These are phyloP conservation scores for Plebejus anna DNA, from an alignment of 2,888 invertebrate genomes.

Conservation along the genomic window DNA sequence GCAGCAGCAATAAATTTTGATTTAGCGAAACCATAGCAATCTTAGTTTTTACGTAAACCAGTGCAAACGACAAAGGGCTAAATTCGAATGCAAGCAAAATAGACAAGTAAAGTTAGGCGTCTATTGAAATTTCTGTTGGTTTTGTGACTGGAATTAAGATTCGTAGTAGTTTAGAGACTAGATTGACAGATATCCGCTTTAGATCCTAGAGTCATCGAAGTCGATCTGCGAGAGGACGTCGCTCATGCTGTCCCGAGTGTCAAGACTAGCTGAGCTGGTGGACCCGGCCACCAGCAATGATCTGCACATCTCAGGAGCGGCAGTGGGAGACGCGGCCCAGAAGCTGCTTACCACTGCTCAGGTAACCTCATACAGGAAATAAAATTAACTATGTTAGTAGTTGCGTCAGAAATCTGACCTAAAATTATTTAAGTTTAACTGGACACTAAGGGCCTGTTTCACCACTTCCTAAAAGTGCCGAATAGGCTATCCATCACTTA, in stretches of 20 bases:
- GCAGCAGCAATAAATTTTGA: neutral
- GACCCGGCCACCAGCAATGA: constrained; percentile 29
- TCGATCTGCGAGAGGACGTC: constrained; percentile 42
- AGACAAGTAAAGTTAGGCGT: too few relatives aligned
- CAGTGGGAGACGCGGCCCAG: constrained; percentile 42
- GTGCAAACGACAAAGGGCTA: too few relatives aligned
- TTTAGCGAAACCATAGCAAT: too few relatives aligned
- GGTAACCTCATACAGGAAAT: constrained; percentile 37
- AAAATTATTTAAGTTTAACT: too few relatives aligned
- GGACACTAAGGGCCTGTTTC: too few relatives aligned
- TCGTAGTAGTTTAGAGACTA: neutral
- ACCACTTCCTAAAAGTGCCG: too few relatives aligned
- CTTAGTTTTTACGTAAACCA: neutral
- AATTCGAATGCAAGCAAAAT: too few relatives aligned
- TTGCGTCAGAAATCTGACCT: too few relatives aligned
- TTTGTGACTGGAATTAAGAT: too few relatives aligned
- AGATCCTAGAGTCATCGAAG: constrained; percentile 41
- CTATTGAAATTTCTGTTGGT: too few relatives aligned
- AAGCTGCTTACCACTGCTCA: constrained; percentile 43
- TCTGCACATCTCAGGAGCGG: constrained; percentile 36
- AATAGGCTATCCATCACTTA: too few relatives aligned
- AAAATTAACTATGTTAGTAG: too few relatives aligned
- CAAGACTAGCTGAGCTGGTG: constrained; percentile 39
- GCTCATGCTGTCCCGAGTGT: constrained; percentile 41
- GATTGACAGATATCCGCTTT: neutral